phyloP scores from a whole-genome alignment of 2,113 vertebrate species.

The Perca fluviatilis region DNA sequence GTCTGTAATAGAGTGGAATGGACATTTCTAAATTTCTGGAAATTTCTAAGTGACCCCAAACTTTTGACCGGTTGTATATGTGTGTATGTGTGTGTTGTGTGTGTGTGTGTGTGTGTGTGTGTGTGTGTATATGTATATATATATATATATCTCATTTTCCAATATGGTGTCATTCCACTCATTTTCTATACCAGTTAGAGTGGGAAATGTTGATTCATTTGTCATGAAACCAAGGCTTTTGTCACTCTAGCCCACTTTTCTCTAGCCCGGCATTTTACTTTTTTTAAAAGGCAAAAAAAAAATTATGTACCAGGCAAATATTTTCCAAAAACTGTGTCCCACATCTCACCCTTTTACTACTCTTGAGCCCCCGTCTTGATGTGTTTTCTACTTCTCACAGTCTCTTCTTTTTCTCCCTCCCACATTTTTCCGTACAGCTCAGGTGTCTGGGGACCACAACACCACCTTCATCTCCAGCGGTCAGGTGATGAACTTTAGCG shows the following conservation, averaged over 20 bases:
- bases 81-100: too few relatives aligned
- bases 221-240: not conserved
- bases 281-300: not conserved
- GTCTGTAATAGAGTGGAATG: too few relatives aligned
- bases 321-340: not conserved
- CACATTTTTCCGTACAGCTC: conserved; percentile 80
- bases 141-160: conserved; percentile 15
- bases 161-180: conserved; percentile 4
- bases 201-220: conserved; percentile 11
- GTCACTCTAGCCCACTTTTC: not conserved
- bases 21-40: too few relatives aligned
- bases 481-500: conserved; percentile 98
- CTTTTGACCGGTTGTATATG: too few relatives aligned
- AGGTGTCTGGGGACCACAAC: conserved; percentile 95
- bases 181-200: not conserved
- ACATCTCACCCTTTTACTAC: not conserved
- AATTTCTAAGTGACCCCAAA: too few relatives aligned
- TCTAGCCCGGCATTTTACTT: not conserved
- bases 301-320: not conserved
- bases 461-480: conserved; percentile 98
- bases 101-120: too few relatives aligned
- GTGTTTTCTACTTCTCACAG: not conserved
- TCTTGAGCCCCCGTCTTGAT: not conserved
- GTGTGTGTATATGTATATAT: not conserved
- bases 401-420: not conserved